A percentile compares a stretch with the other conserved stretches of the same genome.
These are phyloP conservation scores for Malurus alboscapulatus DNA, from an alignment of 2,113 vertebrate species.

Conservation along the genomic window DNA sequence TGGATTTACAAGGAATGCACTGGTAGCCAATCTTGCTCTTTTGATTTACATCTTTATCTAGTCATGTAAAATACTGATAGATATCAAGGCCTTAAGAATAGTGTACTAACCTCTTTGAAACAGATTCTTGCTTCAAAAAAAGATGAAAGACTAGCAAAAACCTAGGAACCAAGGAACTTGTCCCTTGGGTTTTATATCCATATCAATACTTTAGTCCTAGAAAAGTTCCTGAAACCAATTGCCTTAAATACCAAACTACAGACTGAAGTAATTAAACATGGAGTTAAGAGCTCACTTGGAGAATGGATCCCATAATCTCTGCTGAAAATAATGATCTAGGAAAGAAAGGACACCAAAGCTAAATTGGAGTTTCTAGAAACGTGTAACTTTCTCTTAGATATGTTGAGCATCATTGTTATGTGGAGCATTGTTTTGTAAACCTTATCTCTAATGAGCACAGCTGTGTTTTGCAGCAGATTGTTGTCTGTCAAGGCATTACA, in stretches of 20 bases:
- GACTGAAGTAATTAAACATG: background rate
- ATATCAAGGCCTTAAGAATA: background rate
- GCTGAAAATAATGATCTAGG: background rate
- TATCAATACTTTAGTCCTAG: background rate
- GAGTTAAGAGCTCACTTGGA: background rate
- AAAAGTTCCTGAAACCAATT: background rate
- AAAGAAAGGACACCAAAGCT: background rate
- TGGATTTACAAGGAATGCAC: background rate
- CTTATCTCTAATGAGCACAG: background rate
- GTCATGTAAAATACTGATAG: background rate
- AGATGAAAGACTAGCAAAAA: background rate
- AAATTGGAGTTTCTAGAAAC: background rate
- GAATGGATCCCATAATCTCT: background rate
- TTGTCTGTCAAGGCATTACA: background rate
- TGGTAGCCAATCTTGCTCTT: background rate
- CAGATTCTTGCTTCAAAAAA: background rate
- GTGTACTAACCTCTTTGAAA: background rate
- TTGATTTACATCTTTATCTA: background rate
- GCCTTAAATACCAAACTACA: background rate
- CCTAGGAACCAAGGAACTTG: background rate
- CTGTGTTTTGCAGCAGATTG: background rate
- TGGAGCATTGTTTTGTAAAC: background rate
- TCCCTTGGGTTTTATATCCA: background rate
- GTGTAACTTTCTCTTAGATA: background rate
- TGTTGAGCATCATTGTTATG: background rate